These are phyloP conservation scores for Nasonovia ribisnigri DNA, from an alignment of 2,888 invertebrate genomes.

Conservation along the genomic window DNA sequence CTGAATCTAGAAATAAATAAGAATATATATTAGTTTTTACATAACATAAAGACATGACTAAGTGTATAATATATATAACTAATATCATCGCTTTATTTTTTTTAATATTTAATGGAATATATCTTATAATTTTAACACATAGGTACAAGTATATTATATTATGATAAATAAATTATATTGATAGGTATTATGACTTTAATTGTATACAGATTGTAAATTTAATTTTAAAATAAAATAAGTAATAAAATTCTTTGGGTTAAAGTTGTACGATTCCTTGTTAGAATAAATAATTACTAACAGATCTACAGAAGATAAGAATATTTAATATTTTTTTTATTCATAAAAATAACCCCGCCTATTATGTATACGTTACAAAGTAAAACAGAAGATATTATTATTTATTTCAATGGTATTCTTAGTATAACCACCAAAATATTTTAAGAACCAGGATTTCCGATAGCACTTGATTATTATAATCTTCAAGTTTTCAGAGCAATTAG, in stretches of 20 bases:
- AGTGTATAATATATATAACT: not conserved
- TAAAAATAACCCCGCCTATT: not conserved
- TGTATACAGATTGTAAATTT: not conserved
- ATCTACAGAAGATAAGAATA: not conserved
- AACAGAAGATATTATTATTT: not conserved
- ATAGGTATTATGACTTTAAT: not conserved
- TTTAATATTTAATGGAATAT: not conserved
- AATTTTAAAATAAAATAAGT: not conserved
- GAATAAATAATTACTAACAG: not conserved
- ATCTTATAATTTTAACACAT: too few relatives aligned
- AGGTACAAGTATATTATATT: not conserved
- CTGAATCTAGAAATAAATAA: not conserved
- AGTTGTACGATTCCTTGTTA: not conserved
- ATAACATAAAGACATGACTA: too few relatives aligned
- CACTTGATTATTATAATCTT: conserved; percentile 5
- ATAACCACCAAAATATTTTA: not conserved
- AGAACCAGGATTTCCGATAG: conserved; percentile 39
- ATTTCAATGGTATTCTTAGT: not conserved
- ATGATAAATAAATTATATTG: not conserved
- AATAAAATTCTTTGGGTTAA: not conserved
- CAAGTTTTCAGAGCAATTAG: conserved; percentile 8
- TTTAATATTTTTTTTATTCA: not conserved
- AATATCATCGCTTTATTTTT: not conserved
- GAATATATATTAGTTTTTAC: not conserved
- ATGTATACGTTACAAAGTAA: too few relatives aligned